A percentile compares a stretch with the other conserved stretches of the same genome.
These are phyloP conservation scores for Apaloderma vittatum DNA, from an alignment of 2,113 vertebrate species.

Conservation along the genomic window DNA sequence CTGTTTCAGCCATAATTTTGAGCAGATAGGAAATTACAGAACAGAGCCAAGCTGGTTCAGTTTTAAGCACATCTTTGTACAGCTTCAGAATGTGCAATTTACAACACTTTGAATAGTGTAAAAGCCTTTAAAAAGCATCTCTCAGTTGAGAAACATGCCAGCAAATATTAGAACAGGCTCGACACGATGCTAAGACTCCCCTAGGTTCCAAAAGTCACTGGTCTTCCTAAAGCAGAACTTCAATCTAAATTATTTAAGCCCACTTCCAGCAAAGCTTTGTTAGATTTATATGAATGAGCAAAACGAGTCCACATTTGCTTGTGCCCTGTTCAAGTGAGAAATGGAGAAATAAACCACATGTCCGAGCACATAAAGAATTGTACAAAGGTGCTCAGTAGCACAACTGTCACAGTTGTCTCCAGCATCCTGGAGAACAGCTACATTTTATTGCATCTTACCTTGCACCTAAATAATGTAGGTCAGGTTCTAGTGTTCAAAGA, in stretches of 20 bases:
- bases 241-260: neutral
- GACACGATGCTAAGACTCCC: rapidly evolving
- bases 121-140: neutral
- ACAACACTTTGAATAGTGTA: neutral
- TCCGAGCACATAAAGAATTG: neutral
- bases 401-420: neutral
- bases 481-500: neutral
- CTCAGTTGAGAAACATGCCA: neutral
- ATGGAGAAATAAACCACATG: neutral
- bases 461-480: neutral
- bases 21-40: neutral
- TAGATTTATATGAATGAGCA: neutral
- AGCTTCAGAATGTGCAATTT: neutral
- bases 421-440: neutral
- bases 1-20: neutral
- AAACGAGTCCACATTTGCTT: neutral
- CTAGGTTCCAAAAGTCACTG: neutral
- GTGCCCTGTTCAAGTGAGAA: neutral
- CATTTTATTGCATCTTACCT: neutral
- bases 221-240: neutral
- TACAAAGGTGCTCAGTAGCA: neutral
- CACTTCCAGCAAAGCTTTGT: neutral
- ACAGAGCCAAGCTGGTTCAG: neutral
- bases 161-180: neutral
- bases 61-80: neutral